These are phyloP conservation scores for Kryphioiulus occultus DNA, from an alignment of 2,888 invertebrate species.

Conservation along the genomic window DNA sequence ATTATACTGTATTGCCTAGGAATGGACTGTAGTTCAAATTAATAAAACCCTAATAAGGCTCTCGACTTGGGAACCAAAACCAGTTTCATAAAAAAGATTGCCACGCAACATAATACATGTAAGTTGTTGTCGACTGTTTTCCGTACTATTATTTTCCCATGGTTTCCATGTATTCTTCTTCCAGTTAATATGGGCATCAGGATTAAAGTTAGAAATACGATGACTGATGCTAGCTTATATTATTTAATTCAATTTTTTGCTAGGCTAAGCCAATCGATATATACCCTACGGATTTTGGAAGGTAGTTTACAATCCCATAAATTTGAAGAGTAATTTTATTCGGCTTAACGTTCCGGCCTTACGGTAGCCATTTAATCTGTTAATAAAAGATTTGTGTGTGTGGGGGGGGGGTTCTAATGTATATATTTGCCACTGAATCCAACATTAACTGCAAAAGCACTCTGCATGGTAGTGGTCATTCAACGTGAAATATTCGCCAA, in stretches of 20 bases:
- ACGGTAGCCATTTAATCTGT: neutral
- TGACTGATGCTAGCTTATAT: neutral
- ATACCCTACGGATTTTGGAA: neutral
- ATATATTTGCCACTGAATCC: neutral
- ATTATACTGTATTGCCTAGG: too few species aligned
- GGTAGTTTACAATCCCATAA: neutral
- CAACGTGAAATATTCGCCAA: neutral
- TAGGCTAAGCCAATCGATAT: neutral
- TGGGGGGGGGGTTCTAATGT: neutral
- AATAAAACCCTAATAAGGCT: too few species aligned
- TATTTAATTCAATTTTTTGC: neutral
- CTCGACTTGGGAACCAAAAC: too few species aligned
- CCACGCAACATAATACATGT: neutral
- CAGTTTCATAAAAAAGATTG: neutral
- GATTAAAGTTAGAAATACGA: neutral
- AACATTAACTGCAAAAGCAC: neutral
- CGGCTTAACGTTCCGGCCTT: neutral
- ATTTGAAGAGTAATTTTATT: conserved; percentile 15
- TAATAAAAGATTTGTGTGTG: neutral
- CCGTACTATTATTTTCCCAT: neutral
- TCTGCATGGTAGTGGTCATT: neutral
- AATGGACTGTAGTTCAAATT: too few species aligned
- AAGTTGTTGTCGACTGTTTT: neutral
- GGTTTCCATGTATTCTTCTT: neutral
- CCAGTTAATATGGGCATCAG: neutral